Conservation (phyloP, 92 coral and sea anemone species). For the Palythoa caribaeorum region DNA sequence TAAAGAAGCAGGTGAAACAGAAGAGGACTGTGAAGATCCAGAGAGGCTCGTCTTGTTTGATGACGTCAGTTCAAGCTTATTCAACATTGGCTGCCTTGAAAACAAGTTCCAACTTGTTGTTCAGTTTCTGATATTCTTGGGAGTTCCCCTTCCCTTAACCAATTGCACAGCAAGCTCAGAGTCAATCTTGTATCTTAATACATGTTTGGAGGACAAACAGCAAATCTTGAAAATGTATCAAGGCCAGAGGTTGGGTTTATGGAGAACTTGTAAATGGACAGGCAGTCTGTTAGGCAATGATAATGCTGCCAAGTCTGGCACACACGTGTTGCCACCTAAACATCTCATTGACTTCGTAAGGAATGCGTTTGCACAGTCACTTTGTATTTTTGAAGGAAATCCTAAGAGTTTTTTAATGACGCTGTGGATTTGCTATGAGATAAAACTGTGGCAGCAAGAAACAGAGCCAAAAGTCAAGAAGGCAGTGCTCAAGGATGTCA, state of each 20-base stretch:
- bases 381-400: constrained; percentile 73
- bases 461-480: constrained; percentile 63
- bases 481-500: constrained; percentile 76
- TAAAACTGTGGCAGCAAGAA: constrained; percentile 53
- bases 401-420: constrained; percentile 65
- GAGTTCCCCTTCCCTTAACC: constrained; percentile 65
- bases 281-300: not conserved
- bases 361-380: constrained; percentile 82
- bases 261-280: constrained; percentile 63
- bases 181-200: constrained; percentile 53
- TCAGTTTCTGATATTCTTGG: constrained; percentile 78
- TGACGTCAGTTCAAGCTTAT: constrained; percentile 80
- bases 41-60: constrained; percentile 96
- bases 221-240: constrained; percentile 46
- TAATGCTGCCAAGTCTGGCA: constrained; percentile 3
- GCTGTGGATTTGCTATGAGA: constrained; percentile 88
- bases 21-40: constrained; percentile 96
- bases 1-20: constrained; percentile 74
- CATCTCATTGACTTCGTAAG: constrained; percentile 65
- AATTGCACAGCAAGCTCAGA: constrained; percentile 51
- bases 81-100: constrained; percentile 63
- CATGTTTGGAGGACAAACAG: constrained; percentile 57
- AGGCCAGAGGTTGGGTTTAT: constrained; percentile 64
- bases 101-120: constrained; percentile 79
- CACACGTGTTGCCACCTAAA: constrained; percentile 39